Conservation (phyloP, 1,140 invertebrate species). For the Lanistes nyassanus region DNA sequence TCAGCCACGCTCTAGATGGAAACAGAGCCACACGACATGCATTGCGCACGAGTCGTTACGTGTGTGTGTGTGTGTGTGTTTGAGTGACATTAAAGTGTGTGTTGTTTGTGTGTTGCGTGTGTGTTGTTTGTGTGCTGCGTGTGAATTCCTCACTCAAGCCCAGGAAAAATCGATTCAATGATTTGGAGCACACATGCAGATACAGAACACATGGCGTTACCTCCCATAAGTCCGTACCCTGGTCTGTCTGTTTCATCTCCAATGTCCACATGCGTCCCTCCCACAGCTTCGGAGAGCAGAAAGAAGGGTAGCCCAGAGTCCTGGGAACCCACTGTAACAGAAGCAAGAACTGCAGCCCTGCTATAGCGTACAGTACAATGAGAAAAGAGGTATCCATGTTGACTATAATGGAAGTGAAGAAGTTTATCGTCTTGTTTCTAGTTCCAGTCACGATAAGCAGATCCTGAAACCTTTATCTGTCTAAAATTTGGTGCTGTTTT, state of each 20-base stretch:
- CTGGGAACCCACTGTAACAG: too few species aligned
- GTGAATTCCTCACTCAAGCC: background rate
- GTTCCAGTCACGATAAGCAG: too few species aligned
- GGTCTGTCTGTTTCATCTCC: constrained; percentile 2
- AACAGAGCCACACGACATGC: background rate
- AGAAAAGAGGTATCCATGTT: too few species aligned
- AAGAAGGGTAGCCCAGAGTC: too few species aligned
- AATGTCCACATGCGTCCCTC: constrained; percentile 12
- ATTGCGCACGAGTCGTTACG: background rate
- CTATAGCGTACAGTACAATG: too few species aligned
- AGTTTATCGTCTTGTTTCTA: too few species aligned
- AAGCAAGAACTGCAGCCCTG: too few species aligned
- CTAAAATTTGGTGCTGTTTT: too few species aligned
- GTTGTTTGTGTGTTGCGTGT: background rate
- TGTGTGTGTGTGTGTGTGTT: background rate
- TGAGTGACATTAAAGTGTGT: background rate
- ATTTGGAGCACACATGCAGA: background rate
- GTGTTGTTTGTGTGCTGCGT: background rate
- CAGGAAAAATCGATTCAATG: background rate
- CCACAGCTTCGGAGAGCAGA: constrained; percentile 14
- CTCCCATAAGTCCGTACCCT: constrained; percentile 15
- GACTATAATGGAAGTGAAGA: too few species aligned
- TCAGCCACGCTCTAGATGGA: background rate
- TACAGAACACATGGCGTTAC: background rate
- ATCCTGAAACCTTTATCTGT: too few species aligned